Conservation (phyloP, 2,888 invertebrate genomes). For the Cerastis rubricosa region DNA sequence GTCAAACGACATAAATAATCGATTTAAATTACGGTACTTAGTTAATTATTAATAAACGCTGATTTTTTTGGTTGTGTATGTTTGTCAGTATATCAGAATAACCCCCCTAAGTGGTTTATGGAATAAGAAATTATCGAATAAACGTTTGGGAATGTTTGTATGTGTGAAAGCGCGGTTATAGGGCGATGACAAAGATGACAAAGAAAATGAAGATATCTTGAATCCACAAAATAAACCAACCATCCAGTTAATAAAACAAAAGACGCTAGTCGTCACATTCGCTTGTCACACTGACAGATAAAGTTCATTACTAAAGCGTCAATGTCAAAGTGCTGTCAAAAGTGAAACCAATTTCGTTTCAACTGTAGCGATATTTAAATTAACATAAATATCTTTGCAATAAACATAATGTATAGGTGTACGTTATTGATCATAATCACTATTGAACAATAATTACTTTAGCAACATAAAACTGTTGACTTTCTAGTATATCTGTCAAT, state of each 20-base stretch:
- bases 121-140: too few relatives aligned
- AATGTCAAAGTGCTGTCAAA: conserved; percentile 43
- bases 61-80: too few relatives aligned
- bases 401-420: neutral
- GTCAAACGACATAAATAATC: too few relatives aligned
- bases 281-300: conserved; percentile 16
- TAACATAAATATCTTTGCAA: conserved; percentile 1
- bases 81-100: too few relatives aligned
- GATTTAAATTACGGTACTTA: too few relatives aligned
- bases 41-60: too few relatives aligned
- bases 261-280: conserved; percentile 32
- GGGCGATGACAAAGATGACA: too few relatives aligned
- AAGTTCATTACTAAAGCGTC: conserved; percentile 24
- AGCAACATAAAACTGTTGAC: conserved; percentile 6
- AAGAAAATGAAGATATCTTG: conserved; percentile 4
- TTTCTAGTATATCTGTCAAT: conserved; percentile 35
- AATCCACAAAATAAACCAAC: neutral
- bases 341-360: conserved; percentile 14
- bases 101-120: too few relatives aligned
- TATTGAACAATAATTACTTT: conserved; percentile 9
- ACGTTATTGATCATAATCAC: neutral
- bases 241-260: conserved; percentile 15
- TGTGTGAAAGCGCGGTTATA: too few relatives aligned
- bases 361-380: neutral
- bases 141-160: too few relatives aligned